Base-by-base conservation (phyloP, 1,140 invertebrate genomes). In the Ooceraea biroi region DNA sequence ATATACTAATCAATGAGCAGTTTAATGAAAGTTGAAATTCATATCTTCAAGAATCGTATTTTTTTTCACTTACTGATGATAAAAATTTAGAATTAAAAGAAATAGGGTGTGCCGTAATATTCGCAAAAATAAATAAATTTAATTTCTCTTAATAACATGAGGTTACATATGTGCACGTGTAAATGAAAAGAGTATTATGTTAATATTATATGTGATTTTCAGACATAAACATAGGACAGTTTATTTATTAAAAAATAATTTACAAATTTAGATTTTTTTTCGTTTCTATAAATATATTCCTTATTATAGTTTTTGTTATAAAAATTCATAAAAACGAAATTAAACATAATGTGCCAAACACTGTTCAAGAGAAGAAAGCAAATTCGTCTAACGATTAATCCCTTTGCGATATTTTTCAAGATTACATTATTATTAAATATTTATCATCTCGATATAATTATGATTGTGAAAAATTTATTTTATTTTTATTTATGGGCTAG, bases 301-400 rank as follows among this genome's bases (percentile, higher is more conserved):
- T 69, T 14, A 36, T 30, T 27, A 22, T 55, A 55, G 27, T 5
- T 58, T 58, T 11, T 57, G 25, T 52, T 50, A 55, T 30, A 57
- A 57, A 69, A 14, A 27, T 68, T 78, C 36, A 22, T 55, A 44
- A 57, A 8, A 46, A 57, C 12, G 7, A 57, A 11, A 80, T 71
- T 69, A 57, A 69, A 57, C 44, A 69, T 14, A 50, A 69, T 65
- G 76, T 80, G 76, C 76, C 76, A 80, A 80, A 80, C 50, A 22
- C 30, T 25, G 52, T 66, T n/a, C n/a, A n/a, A n/a, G n/a, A n/a
- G n/a, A n/a, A 65, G 36, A 4, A 52, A 44, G 46, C 46, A 30
- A 77, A 77, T 41, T 65, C n/a, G 30, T 52, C 3, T 5, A 22
- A n/a, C 27, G 22, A 22, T 30, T 25, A 72, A 12, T 41, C 63